These are phyloP conservation scores for Poicephalus gulielmi DNA, from an alignment of 2,113 vertebrate species.

Conservation along the genomic window DNA sequence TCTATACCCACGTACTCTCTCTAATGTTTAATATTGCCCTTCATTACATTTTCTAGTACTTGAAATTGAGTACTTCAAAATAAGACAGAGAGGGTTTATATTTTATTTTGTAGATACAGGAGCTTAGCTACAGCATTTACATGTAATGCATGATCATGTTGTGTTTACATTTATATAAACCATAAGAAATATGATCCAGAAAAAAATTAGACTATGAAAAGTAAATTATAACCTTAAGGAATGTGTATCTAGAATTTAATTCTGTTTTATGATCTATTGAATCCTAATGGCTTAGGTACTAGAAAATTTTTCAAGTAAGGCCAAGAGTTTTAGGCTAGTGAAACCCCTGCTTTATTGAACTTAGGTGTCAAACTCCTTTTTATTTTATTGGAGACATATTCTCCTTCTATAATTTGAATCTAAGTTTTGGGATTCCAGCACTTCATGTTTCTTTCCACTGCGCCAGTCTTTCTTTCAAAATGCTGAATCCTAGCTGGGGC, in stretches of 20 bases:
- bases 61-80: background rate
- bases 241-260: background rate
- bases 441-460: background rate
- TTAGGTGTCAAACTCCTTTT: background rate
- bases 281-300: background rate
- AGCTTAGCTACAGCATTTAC: background rate
- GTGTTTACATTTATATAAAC: background rate
- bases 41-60: background rate
- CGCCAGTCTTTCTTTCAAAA: background rate
- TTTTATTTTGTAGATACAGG: background rate
- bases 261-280: background rate
- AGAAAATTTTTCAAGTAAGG: background rate
- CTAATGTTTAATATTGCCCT: background rate
- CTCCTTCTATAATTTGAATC: background rate
- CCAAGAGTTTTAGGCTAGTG: background rate
- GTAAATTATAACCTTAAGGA: background rate
- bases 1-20: background rate
- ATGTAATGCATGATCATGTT: background rate
- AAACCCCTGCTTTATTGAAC: background rate
- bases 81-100: background rate
- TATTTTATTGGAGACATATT: background rate
- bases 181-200: background rate
- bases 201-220: background rate
- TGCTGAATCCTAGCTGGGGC: background rate
- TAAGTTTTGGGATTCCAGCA: background rate